Base-by-base conservation (phyloP, 2,888 invertebrate genomes). In the Unio pictorum region DNA sequence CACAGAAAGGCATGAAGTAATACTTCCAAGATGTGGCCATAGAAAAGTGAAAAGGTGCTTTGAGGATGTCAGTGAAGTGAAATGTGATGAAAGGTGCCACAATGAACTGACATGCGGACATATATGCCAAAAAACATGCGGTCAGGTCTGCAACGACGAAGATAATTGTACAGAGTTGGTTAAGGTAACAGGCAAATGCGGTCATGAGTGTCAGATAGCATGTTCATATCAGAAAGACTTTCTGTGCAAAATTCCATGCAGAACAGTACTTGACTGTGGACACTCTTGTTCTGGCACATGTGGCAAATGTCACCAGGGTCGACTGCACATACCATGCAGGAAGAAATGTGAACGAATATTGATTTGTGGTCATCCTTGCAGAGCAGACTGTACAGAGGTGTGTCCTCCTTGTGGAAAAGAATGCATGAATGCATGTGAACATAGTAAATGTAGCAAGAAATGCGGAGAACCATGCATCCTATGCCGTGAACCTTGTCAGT, bases 271-370 rank as follows among this genome's bases (percentile, higher is more conserved):
- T 18, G 71, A 71, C 1, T 87, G 87, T 80, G 84, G 74, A 8
- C 86, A 87, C 68, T 87, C 70, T 3, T 88, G 87, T 72, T 66
- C 45, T 11, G 90, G 90, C n/a, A 85, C 82, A 7, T 91, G 91
- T 78, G 86, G 92, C 4, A 75, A 85, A 63, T 94, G 94, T 87
- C 86, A 80, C 57, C 92, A 92, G 84, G 93, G 93, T 55, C 91
- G 93, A 20, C 87, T 94, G 68, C 94, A 94, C 87, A 84, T 80
- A 69, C 89, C 92, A 28, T 94, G 94, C 87, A 75, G 80, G 55
- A 91, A 92, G 79, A 88, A 89, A 26, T 94, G 94, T 87, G 90
- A 91, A 6, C 91, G 91, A 67, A 80, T 86, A 23, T 91, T 93
- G 72, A 92, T 94, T 20, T 88, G 88, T 71, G 87, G 86, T 26